These are phyloP conservation scores for Drosophila ambigua DNA, from an alignment of 1,140 invertebrate species.

Conservation along the genomic window DNA sequence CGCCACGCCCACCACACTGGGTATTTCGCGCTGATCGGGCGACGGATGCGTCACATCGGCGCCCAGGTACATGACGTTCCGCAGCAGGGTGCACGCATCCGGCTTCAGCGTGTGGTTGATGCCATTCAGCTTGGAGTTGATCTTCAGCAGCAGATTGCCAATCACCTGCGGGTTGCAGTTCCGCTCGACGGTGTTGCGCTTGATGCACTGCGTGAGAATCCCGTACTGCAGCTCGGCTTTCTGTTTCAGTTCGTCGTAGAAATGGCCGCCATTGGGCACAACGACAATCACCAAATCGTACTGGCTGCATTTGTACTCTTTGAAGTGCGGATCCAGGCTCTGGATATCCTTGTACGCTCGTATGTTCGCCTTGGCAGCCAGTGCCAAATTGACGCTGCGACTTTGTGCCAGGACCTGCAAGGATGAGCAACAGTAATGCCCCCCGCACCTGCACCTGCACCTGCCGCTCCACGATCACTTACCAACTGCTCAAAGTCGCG, in stretches of 20 bases:
- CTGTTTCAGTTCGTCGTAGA: conserved; percentile 88
- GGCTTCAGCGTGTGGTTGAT: conserved; percentile 89
- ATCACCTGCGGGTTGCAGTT: conserved; percentile 82
- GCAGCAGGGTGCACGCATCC: conserved; percentile 32
- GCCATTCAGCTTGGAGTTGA: conserved; percentile 93
- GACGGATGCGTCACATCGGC: conserved; percentile 95
- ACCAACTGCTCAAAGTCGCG: conserved; percentile 7
- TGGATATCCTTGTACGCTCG: conserved; percentile 30
- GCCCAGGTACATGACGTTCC: conserved; percentile 89
- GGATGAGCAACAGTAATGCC: too few relatives aligned
- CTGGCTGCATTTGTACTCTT: conserved; percentile 43
- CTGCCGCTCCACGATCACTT: too few relatives aligned
- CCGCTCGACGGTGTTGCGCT: conserved; percentile 85
- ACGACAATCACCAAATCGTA: conserved; percentile 84
- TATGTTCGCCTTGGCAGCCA: conserved; percentile 39
- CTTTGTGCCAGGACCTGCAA: conserved; percentile 4
- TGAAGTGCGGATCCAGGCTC: conserved; percentile 39
- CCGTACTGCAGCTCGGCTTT: conserved; percentile 90
- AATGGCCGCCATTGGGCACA: conserved; percentile 84
- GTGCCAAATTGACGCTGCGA: conserved; percentile 13
- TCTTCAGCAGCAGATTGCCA: conserved; percentile 92
- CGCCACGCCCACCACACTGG: conserved; percentile 93
- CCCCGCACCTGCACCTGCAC: too few relatives aligned
- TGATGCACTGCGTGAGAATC: conserved; percentile 93
- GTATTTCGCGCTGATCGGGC: conserved; percentile 87